Conservation (phyloP, 2,797 vertebrate genomes). For the Rousettus madagascariensis region DNA sequence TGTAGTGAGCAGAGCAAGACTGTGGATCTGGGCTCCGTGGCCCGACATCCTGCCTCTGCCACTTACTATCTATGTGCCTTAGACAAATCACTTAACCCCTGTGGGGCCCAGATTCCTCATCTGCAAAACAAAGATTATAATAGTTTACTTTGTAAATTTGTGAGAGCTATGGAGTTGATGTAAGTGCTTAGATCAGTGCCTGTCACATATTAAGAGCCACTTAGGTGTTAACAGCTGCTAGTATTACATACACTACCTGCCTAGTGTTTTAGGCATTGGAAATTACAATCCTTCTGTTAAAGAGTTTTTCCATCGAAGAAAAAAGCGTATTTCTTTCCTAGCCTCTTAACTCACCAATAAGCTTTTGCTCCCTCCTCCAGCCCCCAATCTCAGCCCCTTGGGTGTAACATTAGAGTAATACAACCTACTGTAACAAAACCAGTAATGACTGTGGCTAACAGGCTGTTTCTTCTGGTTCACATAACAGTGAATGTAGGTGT, state of each 20-base stretch:
- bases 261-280: not conserved
- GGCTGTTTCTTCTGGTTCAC: not conserved
- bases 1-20: not conserved
- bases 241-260: not conserved
- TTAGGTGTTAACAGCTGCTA: not conserved
- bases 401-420: not conserved
- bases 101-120: not conserved
- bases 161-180: not conserved
- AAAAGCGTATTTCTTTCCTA: constrained; percentile 8
- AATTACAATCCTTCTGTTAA: not conserved
- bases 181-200: not conserved
- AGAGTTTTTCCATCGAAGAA: constrained; percentile 11
- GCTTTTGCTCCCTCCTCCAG: not conserved
- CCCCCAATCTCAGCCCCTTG: not conserved
- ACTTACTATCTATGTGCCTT: not conserved
- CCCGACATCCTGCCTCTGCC: not conserved
- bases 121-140: not conserved
- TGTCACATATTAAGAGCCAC: not conserved
- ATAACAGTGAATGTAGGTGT: not conserved
- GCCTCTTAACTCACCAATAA: not conserved
- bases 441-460: not conserved
- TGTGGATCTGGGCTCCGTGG: not conserved
- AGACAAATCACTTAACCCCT: not conserved
- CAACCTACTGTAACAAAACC: not conserved
- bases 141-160: not conserved